phyloP scores from a whole-genome alignment of 1,140 invertebrate genomes.

The Aculops lycopersici region DNA sequence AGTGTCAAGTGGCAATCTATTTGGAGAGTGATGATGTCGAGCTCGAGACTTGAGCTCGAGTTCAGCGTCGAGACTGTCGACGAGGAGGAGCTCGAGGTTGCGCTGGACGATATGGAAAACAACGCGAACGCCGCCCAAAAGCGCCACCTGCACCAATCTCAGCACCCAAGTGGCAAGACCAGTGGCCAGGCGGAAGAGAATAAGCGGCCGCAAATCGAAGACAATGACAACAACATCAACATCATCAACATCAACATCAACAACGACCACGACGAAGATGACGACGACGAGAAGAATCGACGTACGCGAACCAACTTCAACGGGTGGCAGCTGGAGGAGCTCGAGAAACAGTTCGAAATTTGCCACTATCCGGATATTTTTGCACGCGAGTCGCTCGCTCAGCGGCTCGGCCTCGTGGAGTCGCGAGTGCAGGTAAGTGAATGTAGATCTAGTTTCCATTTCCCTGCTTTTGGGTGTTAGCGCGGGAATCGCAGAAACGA shows the following conservation, averaged over 20 bases:
- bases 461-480: background rate
- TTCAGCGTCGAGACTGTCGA: too few species aligned
- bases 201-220: too few species aligned
- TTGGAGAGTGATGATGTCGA: too few species aligned
- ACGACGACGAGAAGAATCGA: conserved; percentile 22
- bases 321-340: conserved; percentile 89
- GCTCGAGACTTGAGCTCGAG: too few species aligned
- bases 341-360: conserved; percentile 76
- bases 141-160: too few species aligned
- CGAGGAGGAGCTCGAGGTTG: too few species aligned
- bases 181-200: too few species aligned
- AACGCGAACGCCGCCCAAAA: too few species aligned
- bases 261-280: background rate
- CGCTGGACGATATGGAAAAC: too few species aligned
- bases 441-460: conserved; percentile 1
- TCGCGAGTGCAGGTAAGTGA: conserved; percentile 77
- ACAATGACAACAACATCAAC: background rate
- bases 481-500: too few species aligned
- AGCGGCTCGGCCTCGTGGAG: conserved; percentile 80
- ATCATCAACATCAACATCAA: background rate
- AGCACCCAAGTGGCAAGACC: too few species aligned
- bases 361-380: conserved; percentile 96
- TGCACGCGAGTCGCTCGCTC: conserved; percentile 36
- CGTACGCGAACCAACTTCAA: conserved; percentile 91
- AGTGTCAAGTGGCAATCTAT: too few species aligned